phyloP scores from a whole-genome alignment of 2,113 vertebrate genomes.

The Panthera tigris region DNA sequence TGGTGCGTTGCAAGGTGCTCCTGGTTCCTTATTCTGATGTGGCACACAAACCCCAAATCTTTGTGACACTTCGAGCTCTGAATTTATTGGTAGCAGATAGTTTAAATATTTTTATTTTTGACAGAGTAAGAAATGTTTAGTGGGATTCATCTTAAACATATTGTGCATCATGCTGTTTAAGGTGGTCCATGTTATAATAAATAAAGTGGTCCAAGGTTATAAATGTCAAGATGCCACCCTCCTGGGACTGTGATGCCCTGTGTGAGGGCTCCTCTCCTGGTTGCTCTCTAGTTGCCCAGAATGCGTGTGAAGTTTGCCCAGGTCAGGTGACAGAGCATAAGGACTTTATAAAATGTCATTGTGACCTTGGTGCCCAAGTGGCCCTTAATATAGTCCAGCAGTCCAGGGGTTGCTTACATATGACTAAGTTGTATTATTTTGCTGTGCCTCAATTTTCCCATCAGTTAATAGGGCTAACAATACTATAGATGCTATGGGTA shows the following conservation, averaged over 20 bases:
- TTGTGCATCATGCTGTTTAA: not conserved
- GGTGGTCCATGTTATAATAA: not conserved
- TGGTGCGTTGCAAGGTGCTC: not conserved
- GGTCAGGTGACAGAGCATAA: not conserved
- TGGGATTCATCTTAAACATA: not conserved
- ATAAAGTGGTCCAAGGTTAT: not conserved
- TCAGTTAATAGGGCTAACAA: not conserved
- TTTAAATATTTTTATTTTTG: constrained; percentile 32
- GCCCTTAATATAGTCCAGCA: not conserved
- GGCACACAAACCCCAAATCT: not conserved
- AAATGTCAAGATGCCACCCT: not conserved
- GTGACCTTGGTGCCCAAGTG: not conserved
- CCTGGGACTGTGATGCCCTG: not conserved
- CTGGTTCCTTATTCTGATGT: not conserved
- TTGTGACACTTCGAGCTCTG: not conserved
- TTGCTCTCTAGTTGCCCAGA: not conserved
- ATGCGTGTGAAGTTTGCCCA: not conserved
- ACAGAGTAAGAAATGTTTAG: not conserved
- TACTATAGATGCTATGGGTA: not conserved
- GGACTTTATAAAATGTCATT: not conserved
- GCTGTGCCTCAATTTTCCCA: not conserved
- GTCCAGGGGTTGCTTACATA: not conserved
- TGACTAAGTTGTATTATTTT: not conserved
- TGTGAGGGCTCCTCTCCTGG: not conserved
- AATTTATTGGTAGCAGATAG: not conserved